Conservation (phyloP, 2,113 vertebrate species). For the Phylloscopus trochiloides region DNA sequence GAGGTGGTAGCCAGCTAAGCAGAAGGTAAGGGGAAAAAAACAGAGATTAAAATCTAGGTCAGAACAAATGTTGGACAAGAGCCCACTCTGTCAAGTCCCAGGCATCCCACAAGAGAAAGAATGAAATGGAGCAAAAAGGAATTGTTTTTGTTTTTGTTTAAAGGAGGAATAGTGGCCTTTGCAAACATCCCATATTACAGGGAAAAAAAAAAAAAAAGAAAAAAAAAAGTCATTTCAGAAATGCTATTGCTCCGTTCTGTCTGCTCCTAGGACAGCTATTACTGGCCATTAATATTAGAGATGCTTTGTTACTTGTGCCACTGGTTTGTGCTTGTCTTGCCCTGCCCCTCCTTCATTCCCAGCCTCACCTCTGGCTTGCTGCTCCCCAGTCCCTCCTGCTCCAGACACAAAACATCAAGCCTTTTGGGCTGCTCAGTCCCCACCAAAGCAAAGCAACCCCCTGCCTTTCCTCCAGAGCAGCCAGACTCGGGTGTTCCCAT, state of each 20-base stretch:
- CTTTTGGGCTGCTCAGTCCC: neutral
- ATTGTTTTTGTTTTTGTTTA: neutral
- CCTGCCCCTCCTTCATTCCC: slow-evolving; percentile 31
- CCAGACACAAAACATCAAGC: neutral
- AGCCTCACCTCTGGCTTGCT: slow-evolving; percentile 34
- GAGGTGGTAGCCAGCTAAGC: slow-evolving; percentile 24
- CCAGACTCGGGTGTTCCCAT: rapidly evolving
- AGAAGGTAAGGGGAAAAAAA: slow-evolving; percentile 30
- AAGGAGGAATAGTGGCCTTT: slow-evolving; percentile 3
- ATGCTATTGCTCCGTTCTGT: neutral
- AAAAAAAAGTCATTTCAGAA: slow-evolving; percentile 33
- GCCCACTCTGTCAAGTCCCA: neutral
- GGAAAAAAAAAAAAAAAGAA: neutral
- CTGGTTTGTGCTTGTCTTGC: neutral
- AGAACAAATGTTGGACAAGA: slow-evolving; percentile 16
- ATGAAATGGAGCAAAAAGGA: neutral
- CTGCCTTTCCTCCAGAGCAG: neutral
- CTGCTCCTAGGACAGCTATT: slow-evolving; percentile 37
- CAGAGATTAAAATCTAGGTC: slow-evolving; percentile 67
- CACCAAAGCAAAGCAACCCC: no score
- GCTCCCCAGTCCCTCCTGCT: neutral
- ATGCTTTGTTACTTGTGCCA: neutral
- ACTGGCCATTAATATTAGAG: slow-evolving; percentile 11
- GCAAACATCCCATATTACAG: neutral
- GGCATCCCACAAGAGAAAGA: slow-evolving; percentile 1